Base-by-base conservation (phyloP, 2,797 vertebrate genomes). In the Buceros bicornis region DNA sequence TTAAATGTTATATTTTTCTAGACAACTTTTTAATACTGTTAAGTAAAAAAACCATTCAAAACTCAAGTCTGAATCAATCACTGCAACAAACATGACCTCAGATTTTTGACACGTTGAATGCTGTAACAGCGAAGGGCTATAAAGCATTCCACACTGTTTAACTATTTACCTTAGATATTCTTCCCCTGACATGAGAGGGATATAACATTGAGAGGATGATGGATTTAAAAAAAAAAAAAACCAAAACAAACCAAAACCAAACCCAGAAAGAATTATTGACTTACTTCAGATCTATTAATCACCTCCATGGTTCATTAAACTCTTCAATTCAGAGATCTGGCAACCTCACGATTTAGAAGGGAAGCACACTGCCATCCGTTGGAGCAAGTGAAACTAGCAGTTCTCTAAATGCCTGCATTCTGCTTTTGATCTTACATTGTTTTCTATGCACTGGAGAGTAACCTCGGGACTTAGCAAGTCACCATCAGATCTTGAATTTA, bases 311-410 rank as follows among this genome's bases (percentile, higher is more conserved):
- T 90, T 74, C 33, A 29, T n/a, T 26, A 67, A 64, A 87, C 8
- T 16, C 24, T 65, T 14, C 9, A 35, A 16, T 42, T 81, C 11
- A 74, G 24, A 66, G 40, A 81, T 31, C 3, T 31, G 11, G 4
- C 8, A 40, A 33, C 10, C 13, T 82, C 16, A 29, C 28, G 21
- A 43, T 26, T 74, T 45, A 86, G 29, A 62, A 53, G 57, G 35
- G 40, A 48, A 92, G 78, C 72, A 76, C 33, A 86, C 54, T 91
- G 96, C 93, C 96, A 94, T 56, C 94, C 88, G n/a, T 76, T 82
- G 96, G 87, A 91, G 15, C 40, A 86, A 51, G 22, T 8, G 6
- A 67, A 95, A 26, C 14, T 56, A 31, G 51, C 47, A 62, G 24
- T 8, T 76, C 57, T 51, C n/a, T 29, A 14, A 33, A 67, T 6